These are phyloP conservation scores for Chaetodon auriga DNA, from an alignment of 2,113 vertebrate species.

Conservation along the genomic window DNA sequence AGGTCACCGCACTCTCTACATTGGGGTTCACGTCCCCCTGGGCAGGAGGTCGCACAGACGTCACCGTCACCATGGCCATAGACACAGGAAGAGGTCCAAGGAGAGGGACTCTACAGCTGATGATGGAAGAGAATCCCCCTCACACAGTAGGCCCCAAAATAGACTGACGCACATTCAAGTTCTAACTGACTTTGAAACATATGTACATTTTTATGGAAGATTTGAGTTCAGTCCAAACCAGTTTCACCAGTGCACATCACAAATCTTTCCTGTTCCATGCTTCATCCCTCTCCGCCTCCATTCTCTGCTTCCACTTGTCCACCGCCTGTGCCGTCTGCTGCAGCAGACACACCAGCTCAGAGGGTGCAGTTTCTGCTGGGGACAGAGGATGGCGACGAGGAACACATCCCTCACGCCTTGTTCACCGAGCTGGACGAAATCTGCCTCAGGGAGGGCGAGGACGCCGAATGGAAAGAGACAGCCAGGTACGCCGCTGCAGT, in stretches of 20 bases:
- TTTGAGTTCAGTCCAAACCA: not conserved
- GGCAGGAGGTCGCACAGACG: conserved; percentile 95
- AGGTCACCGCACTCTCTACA: conserved; percentile 97
- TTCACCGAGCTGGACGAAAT: conserved; percentile 99
- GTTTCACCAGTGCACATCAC: not conserved
- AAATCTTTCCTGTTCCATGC: not conserved
- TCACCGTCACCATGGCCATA: conserved; percentile 95
- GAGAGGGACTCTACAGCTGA: conserved; percentile 94
- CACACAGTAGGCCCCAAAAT: conserved; percentile 87
- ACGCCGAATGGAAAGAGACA: conserved; percentile 98
- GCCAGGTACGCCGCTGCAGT: conserved; percentile 87
- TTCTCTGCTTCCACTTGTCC: not conserved
- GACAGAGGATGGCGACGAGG: conserved; percentile 97
- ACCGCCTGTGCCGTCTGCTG: not conserved
- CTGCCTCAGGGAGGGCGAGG: conserved; percentile 95
- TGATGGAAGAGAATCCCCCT: conserved; percentile 95
- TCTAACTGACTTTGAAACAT: not conserved
- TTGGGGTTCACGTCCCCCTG: conserved; percentile 96
- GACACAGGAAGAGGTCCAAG: conserved; percentile 96
- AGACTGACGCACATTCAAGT: not conserved
- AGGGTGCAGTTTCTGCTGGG: conserved; percentile 98
- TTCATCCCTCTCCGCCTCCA: not conserved
- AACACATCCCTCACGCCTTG: conserved; percentile 98
- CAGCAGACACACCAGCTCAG: conserved; percentile 95
- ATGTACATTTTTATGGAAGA: not conserved